phyloP scores from a whole-genome alignment of 2,113 vertebrate genomes.

The Datnioides undecimradiatus region DNA sequence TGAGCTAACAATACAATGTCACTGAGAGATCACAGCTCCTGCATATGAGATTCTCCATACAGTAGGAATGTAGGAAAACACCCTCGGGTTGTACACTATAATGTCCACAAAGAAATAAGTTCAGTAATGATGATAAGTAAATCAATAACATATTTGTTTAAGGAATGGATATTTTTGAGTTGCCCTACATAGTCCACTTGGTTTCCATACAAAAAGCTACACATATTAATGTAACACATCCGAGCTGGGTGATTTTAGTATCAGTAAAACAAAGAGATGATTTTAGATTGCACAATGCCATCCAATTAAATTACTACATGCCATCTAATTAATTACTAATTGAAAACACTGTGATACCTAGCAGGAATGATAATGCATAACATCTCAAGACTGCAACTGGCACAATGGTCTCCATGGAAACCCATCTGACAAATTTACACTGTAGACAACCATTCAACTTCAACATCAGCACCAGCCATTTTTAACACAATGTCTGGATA shows the following conservation, averaged over 20 bases:
- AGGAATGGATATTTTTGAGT: background rate
- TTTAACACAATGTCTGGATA: background rate
- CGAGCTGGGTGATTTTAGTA: background rate
- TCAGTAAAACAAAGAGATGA: background rate
- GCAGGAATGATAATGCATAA: background rate
- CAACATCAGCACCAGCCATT: background rate
- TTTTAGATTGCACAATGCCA: background rate
- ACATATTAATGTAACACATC: background rate
- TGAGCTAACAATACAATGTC: constrained; percentile 51
- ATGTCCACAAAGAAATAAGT: background rate
- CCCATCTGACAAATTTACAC: constrained; percentile 78
- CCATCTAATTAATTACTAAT: background rate
- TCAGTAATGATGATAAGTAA: background rate
- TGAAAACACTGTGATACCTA: background rate
- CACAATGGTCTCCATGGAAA: constrained; percentile 78
- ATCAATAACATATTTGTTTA: background rate
- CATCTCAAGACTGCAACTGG: constrained; percentile 18
- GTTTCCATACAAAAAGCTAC: background rate
- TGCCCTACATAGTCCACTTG: background rate
- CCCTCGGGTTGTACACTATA: constrained; percentile 11
- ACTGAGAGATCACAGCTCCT: constrained; percentile 27
- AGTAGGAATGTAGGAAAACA: constrained; percentile 23
- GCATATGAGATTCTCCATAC: constrained; percentile 49
- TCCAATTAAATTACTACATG: background rate
- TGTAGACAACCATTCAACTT: constrained; percentile 47